Evolutionary conservation across 2,113 vertebrate genomes (phyloP).

Genomic region (Fregetta grallaria): DNA sequence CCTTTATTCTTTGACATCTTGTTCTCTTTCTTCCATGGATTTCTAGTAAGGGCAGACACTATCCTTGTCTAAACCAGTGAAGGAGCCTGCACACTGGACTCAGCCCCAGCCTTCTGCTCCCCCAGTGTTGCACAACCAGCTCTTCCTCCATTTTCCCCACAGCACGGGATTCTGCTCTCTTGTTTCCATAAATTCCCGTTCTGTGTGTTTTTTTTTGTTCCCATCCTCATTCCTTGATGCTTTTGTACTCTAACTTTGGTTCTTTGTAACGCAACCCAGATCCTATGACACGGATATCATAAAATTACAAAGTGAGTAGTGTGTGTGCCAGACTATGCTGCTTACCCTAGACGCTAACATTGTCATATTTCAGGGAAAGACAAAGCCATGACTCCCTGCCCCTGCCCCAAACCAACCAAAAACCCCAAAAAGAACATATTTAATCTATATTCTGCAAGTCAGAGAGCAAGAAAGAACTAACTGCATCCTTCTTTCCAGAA

Average conservation of each 20-base stretch:
- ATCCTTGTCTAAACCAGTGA: too few relatives aligned
- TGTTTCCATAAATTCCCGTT: neutral
- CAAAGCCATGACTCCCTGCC: neutral
- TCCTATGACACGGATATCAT: rapidly evolving
- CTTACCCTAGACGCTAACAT: neutral
- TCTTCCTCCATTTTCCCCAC: neutral
- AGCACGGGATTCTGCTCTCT: neutral
- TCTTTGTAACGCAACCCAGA: neutral
- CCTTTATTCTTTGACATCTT: neutral
- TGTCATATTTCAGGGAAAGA: neutral
- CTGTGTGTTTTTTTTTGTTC: neutral
- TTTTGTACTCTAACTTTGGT: neutral
- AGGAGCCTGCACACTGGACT: neutral
- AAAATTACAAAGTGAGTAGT: neutral
- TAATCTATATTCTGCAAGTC: neutral
- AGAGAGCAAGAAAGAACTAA: neutral
- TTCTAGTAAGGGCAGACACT: neutral
- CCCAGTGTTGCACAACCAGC: too few relatives aligned
- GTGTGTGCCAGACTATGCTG: rapidly evolving
- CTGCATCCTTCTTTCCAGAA: neutral
- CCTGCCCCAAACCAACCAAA: too few relatives aligned
- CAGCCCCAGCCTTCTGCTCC: neutral
- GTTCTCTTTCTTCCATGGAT: neutral
- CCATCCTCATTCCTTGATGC: neutral
- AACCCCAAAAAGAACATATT: neutral